These are phyloP conservation scores for Balanococcus diminutus DNA, from an alignment of 2,888 invertebrate species.

Conservation along the genomic window DNA sequence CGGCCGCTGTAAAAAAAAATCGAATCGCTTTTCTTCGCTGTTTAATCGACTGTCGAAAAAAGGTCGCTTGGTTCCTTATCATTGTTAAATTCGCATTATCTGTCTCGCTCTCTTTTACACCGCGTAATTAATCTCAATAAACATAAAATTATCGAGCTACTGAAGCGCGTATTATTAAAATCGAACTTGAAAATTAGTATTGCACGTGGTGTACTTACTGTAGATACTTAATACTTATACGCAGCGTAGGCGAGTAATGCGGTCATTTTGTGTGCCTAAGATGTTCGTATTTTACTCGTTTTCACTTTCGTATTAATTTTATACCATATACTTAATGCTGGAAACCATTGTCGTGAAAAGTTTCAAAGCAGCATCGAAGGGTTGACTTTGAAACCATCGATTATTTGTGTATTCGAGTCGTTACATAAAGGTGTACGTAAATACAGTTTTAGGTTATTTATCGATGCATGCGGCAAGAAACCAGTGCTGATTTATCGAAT, in stretches of 20 bases:
- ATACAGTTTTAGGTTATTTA: neutral
- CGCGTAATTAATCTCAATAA: neutral
- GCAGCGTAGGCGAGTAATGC: neutral
- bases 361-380: neutral
- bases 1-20: neutral
- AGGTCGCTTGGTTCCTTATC: neutral
- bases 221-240: too few relatives aligned
- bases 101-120: neutral
- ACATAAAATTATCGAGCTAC: neutral
- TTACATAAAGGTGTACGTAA: neutral
- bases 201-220: too few relatives aligned
- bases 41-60: neutral
- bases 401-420: neutral
- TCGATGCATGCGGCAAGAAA: too few relatives aligned
- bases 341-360: neutral
- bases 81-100: neutral
- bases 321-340: neutral
- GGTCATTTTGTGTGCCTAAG: neutral
- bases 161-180: neutral
- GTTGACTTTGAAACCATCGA: neutral
- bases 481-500: too few relatives aligned
- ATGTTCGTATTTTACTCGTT: neutral
- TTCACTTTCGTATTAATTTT: constrained; percentile 4
- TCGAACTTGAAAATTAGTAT: neutral
- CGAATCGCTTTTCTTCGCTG: neutral